Evolutionary conservation across 2,888 invertebrate genomes (phyloP), one percentile per base, ranked within the genome.

Genomic region (Drosophila bunnanda): DNA sequence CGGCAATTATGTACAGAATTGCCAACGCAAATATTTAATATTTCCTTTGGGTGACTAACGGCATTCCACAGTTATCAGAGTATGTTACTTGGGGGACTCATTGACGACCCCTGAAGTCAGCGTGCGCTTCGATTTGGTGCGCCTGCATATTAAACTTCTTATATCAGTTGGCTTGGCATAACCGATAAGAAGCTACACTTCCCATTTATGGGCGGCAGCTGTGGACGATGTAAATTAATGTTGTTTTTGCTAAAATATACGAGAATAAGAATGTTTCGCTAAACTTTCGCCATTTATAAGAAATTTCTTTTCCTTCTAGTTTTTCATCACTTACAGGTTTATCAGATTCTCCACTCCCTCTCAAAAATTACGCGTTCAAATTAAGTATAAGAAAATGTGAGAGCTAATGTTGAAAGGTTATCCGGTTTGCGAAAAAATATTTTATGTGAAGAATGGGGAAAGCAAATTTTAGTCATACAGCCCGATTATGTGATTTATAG

Each of bases 31-130:
- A 39, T 54, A 68, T 78, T 58, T n/a, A 62, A 58, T 76, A 79
- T 79, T 84, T 70, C 53, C 50, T 38, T 44, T 70, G 79, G 62
- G 66, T 84, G 85, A 80, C 55, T 67, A 48, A 67, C n/a, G 12
- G 39, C 38, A 38, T 46, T 39, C 39, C n/a, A n/a, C 28, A 9
- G 22, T 30, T 56, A 67, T 41, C 46, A 13, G 13, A 17, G 20
- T n/a, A 55, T 44, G n/a, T 54, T 25, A 36, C 22, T 15, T 20
- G 15, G 4, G 34, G 39, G 36, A 17, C 22, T 8, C 30, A 32
- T 15, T 5, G 46, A 20, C 30, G 17, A 15, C 38, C 15, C n/a
- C 10, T 5, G 12, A 20, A 36, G 38, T 12, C 30, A 4, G 12
- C 9, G 12, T 46, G n/a, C 28, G 46, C 41, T 43, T 17, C n/a